Percentiles rank a stretch among this genome's conserved stretches.
phyloP scores from a whole-genome alignment of 2,888 invertebrate species.

The Dysmachus trigonus region DNA sequence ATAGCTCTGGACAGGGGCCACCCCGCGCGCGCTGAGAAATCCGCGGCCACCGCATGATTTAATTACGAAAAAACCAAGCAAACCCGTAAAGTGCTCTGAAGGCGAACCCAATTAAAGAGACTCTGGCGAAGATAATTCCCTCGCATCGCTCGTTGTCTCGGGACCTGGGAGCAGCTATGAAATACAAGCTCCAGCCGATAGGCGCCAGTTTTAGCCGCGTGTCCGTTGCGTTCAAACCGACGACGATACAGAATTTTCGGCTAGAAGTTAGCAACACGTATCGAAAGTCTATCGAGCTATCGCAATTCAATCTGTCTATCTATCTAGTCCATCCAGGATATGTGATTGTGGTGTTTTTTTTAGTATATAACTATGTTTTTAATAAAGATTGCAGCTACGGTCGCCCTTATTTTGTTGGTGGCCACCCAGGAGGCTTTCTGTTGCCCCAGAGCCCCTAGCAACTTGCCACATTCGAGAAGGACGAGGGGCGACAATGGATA shows the following conservation, averaged over 20 bases:
- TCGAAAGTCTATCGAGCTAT: not conserved
- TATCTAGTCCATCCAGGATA: not conserved
- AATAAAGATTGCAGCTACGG: not conserved
- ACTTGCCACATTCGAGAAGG: slow-evolving; percentile 65
- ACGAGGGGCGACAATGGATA: slow-evolving; percentile 88
- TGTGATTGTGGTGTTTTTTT: not conserved
- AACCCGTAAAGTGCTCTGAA: not conserved
- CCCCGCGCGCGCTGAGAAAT: not conserved
- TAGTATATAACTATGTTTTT: not conserved
- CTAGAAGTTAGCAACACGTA: not conserved
- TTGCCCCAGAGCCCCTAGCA: slow-evolving; percentile 61
- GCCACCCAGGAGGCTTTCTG: slow-evolving; percentile 42
- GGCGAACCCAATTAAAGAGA: slow-evolving; percentile 26
- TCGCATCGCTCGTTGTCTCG: not conserved
- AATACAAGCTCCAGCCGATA: not conserved
- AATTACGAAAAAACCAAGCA: slow-evolving; percentile 7
- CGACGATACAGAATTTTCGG: not conserved
- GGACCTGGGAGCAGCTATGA: not conserved
- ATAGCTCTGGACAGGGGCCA: not conserved
- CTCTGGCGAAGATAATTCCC: slow-evolving; percentile 6
- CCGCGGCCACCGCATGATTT: not conserved
- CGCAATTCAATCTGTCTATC: too few relatives aligned
- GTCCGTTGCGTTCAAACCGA: not conserved
- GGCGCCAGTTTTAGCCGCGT: not conserved
- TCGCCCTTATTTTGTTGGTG: not conserved